Base-by-base conservation (phyloP, 1,140 invertebrate genomes). In the Eubasilissa regina region DNA sequence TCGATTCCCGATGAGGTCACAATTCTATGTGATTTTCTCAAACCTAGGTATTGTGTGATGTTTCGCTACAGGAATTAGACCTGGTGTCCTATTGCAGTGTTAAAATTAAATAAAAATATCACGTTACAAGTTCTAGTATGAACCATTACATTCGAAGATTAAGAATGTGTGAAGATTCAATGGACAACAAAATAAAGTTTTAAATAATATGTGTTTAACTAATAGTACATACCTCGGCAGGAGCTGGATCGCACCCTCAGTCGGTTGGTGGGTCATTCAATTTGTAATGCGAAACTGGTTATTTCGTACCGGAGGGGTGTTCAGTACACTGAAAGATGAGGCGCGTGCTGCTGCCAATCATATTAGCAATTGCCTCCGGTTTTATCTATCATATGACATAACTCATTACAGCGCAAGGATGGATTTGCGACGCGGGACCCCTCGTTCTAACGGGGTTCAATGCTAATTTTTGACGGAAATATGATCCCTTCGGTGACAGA, bases 241-340 rank as follows among this genome's bases (percentile, higher is more conserved):
- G 45, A 15, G 45, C 47, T 21, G 21, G 68, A 6, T 68, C 43
- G 19, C 75, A 76, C 75, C 75, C 75, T 35, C 68, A 19, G 12
- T 9, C 13, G 6, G 13, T 25, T 17, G 6, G 53, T 15, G 73
- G 56, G 58, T 48, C 62, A 77, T 81, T 78, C 80, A 81, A 81
- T 81, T 81, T 81, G 80, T 79, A 79, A 82, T 77, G 48, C 44
- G 80, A 77, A 77, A 79, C 80, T 60, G 74, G 77, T 79, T 76
- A 51, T 68, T 72, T 43, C 70, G 11, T 62, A 10, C 25, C 12
- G 15, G 19, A 55, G n/a, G 68, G 68, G 68, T 55, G 68, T 62
- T 21, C 35, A 43, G 12, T 43, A 19, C 44, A 11, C 17, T 48
- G 60, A 48, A 47, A 70, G 43, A 70, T 58, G 58, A 68, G 51